These are phyloP conservation scores for Glossosoma conforme DNA, from an alignment of 1,140 invertebrate species.

Conservation along the genomic window DNA sequence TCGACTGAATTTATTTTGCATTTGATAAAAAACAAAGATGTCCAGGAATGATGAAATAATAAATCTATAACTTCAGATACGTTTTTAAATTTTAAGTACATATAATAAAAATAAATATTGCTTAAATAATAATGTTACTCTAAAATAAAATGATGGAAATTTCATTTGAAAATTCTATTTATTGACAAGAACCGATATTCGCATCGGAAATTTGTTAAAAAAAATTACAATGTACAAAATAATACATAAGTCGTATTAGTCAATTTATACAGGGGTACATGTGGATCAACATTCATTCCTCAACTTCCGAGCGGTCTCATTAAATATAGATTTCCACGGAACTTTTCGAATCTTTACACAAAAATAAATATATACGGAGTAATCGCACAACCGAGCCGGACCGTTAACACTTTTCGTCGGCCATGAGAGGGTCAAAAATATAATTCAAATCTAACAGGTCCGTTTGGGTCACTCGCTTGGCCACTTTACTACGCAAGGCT, in stretches of 20 bases:
- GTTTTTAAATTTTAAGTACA: no score
- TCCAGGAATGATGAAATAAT: no score
- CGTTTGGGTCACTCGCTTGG: slow-evolving; percentile 34
- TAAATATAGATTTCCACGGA: slow-evolving; percentile 21
- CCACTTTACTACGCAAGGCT: slow-evolving; percentile 33
- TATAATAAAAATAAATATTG: no score
- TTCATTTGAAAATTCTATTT: slow-evolving; percentile 36
- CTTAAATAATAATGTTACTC: no score
- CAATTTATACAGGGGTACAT: slow-evolving; percentile 13
- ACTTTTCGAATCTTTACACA: slow-evolving; percentile 37
- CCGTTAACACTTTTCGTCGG: slow-evolving; percentile 47
- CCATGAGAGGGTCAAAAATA: slow-evolving; percentile 43
- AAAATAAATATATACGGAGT: slow-evolving; percentile 51
- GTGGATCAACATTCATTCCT: slow-evolving; percentile 3
- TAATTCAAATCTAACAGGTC: slow-evolving; percentile 43
- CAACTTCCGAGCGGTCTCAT: not conserved
- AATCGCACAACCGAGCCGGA: slow-evolving; percentile 25
- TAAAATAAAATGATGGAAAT: no score
- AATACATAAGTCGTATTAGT: slow-evolving; percentile 36
- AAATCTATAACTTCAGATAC: no score
- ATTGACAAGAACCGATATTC: slow-evolving; percentile 33
- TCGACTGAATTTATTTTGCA: no score
- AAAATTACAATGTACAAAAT: slow-evolving; percentile 53
- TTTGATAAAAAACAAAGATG: no score
- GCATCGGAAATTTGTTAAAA: slow-evolving; percentile 38